Base-by-base conservation (phyloP, 2,113 vertebrate species). In the Poicephalus meyeri region DNA sequence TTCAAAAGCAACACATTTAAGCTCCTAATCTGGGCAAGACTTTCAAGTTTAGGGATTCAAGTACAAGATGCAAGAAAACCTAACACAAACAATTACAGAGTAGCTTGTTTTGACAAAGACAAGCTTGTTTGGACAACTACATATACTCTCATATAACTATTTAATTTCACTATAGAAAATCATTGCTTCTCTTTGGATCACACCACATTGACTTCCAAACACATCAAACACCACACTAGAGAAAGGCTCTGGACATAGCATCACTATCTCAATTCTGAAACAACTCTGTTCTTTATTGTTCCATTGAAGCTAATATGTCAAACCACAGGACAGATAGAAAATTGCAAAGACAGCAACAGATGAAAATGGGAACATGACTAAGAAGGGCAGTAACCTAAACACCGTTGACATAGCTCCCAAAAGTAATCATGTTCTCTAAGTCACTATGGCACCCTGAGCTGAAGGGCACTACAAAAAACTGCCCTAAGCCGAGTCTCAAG, bases 1-100 rank as follows among this genome's bases (percentile, higher is more conserved):
- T 89, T 95, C 95, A 91, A 92, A 91, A 93, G 69, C 68, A 53
- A 5, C 7, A 50, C 33, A n/a, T 92, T 92, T 91, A 89, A 85
- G 33, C 61, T 91, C 52, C 80, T 92, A 76, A 95, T 91, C 88
- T 88, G 71, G 79, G 86, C 90, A 77, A 93, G 86, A 83, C 80
- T 93, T 96, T 94, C 86, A 80, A 82, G 76, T 90, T 41, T 53
- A 64, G 74, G 86, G 71, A 91, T 90, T 81, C 49, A 49, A 83
- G 47, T 33, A 63, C 33, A 52, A 82, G 61, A 69, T 80, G 79
- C 74, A 49, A 88, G 74, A 91, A 41, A n/a, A 46, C 15, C 37
- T 23, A 80, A 85, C 33, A 82, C 50, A 86, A 97, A 91, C 85
- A 95, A 86, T 56, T 69, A 6, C 18, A 37, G 68, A 73, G 79